Percentiles rank a stretch among this genome's conserved stretches.
These are phyloP conservation scores for Chiloscyllium plagiosum DNA, from an alignment of 2,113 vertebrate genomes.

Conservation along the genomic window DNA sequence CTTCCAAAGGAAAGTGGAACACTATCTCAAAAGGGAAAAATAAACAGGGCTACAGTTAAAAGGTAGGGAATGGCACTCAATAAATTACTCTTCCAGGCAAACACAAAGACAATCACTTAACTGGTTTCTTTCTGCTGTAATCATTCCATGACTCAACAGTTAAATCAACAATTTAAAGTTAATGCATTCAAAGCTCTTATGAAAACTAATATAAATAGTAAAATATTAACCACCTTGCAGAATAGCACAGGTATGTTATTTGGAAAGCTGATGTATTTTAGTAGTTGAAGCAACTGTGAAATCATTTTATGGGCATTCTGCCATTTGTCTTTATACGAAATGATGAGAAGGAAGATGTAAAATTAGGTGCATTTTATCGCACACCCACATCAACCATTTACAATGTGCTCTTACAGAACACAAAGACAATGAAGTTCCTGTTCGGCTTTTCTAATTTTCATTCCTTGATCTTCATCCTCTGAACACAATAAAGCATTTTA, in stretches of 20 bases:
- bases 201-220: neutral
- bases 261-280: neutral
- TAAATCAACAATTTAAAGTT: neutral
- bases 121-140: too few relatives aligned
- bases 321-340: neutral
- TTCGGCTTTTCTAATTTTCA: neutral
- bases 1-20: too few relatives aligned
- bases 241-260: neutral
- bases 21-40: too few relatives aligned
- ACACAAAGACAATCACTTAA: too few relatives aligned
- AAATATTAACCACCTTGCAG: neutral
- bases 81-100: too few relatives aligned
- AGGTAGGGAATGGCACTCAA: too few relatives aligned
- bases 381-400: neutral
- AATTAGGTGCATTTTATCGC: neutral
- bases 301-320: neutral
- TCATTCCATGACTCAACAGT: neutral
- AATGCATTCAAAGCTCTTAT: neutral
- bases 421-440: neutral
- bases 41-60: too few relatives aligned
- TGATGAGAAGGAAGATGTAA: neutral
- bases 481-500: neutral
- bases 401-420: neutral
- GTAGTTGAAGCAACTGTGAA: neutral
- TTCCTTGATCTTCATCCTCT: neutral